These are phyloP conservation scores for Marronus borbonicus DNA, from an alignment of 2,888 invertebrate species.

Conservation along the genomic window DNA sequence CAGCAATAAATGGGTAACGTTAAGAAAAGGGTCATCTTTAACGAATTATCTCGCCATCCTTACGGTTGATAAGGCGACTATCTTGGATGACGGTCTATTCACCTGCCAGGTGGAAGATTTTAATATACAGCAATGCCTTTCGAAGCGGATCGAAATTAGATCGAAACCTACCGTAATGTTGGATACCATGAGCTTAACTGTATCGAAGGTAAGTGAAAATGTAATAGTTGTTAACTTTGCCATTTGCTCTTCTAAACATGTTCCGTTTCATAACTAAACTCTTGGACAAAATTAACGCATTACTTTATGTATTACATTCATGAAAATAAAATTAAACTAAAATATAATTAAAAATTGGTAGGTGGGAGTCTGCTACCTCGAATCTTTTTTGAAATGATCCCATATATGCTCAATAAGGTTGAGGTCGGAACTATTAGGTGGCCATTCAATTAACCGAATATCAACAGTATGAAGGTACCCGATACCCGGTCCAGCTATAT, in stretches of 20 bases:
- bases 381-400: too few species aligned
- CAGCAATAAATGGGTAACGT: slow-evolving; percentile 48
- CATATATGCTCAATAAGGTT: too few species aligned
- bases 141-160: slow-evolving; percentile 75
- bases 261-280: too few species aligned
- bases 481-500: too few species aligned
- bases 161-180: slow-evolving; percentile 79
- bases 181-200: slow-evolving; percentile 79
- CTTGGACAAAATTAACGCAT: not conserved
- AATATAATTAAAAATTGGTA: too few species aligned
- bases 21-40: slow-evolving; percentile 46
- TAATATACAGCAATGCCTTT: slow-evolving; percentile 79
- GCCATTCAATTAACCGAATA: too few species aligned
- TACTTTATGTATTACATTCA: not conserved
- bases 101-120: slow-evolving; percentile 84
- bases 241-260: not conserved
- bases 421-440: too few species aligned
- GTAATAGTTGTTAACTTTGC: not conserved
- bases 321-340: too few species aligned
- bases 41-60: slow-evolving; percentile 77
- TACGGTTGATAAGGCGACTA: slow-evolving; percentile 79
- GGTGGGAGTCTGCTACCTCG: too few species aligned
- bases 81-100: slow-evolving; percentile 83
- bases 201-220: slow-evolving; percentile 75
- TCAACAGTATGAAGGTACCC: too few species aligned